These are phyloP conservation scores for Natrix natrix DNA, from an alignment of 2,797 vertebrate species.

Conservation along the genomic window DNA sequence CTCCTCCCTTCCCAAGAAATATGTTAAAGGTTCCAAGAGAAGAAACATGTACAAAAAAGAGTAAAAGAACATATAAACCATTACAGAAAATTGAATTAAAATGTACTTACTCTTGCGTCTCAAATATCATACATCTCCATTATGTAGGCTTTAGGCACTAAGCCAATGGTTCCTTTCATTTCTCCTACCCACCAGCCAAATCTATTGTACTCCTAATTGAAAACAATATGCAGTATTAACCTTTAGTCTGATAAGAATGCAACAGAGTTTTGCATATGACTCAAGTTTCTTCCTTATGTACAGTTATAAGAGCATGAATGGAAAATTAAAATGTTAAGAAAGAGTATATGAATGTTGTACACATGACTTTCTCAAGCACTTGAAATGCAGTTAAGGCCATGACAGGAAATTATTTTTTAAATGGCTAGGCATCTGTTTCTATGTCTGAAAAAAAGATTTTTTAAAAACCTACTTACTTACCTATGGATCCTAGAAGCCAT, in stretches of 20 bases:
- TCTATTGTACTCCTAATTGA: conserved; percentile 90
- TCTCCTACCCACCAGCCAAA: conserved; percentile 99
- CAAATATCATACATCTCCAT: conserved; percentile 90
- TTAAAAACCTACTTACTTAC: neutral
- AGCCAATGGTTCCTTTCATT: conserved; percentile 91
- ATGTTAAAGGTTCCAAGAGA: conserved; percentile 72
- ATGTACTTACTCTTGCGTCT: conserved; percentile 83
- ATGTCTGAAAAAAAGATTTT: conserved; percentile 2
- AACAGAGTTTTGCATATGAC: conserved; percentile 69
- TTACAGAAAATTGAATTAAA: conserved; percentile 83
- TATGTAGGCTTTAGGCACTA: conserved; percentile 95
- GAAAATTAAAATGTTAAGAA: conserved; percentile 70
- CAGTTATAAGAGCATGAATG: conserved; percentile 66
- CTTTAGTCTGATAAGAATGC: conserved; percentile 76
- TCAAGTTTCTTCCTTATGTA: conserved; percentile 71
- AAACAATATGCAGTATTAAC: conserved; percentile 81
- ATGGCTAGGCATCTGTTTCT: conserved; percentile 44
- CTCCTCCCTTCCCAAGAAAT: conserved; percentile 58
- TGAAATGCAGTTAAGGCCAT: conserved; percentile 55
- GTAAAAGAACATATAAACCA: conserved; percentile 78
- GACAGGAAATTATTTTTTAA: conserved; percentile 62
- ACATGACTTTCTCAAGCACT: conserved; percentile 59
- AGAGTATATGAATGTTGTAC: conserved; percentile 48
- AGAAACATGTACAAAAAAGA: conserved; percentile 75
- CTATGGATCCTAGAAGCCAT: neutral